Base-by-base conservation (phyloP, 1,140 invertebrate species). In the Brachionus asplanchnoidis region DNA sequence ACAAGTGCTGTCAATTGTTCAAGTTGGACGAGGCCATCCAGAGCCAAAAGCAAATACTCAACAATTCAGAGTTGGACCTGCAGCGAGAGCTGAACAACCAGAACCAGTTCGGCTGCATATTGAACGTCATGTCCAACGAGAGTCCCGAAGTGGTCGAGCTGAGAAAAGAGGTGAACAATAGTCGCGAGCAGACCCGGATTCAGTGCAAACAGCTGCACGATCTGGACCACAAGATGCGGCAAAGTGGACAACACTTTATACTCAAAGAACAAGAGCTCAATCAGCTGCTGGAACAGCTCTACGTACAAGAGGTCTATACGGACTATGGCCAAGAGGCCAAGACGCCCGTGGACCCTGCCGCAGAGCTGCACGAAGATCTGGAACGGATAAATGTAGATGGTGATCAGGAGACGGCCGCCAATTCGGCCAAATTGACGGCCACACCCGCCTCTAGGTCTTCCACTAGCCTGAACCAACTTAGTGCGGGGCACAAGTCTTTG, bases 141-240 rank as follows among this genome's bases (percentile, higher is more conserved):
- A 12, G n/a, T 65, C 79, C 79, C 2, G 82, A 84, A 44, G 32
- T 70, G 26, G 7, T 70, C 12, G 26, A 53, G 46, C 26, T 84
- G 2, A 46, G 60, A 11, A 84, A 84, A 32, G 42, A 68, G 11
- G 60, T 84, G 9, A 68, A 84, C 36, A 20, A 46, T 20, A 84
- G 82, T 28, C 20, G 82, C 17, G 82, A 84, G 53, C 42, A 68
- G 28, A 68, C 82, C 23, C n/a, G 82, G 36, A 53, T 84, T 12
- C 82, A 84, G n/a, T 84, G 60, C 32, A 84, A 84, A 53, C 42
- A 73, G 70, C 40, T 84, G 65, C 82, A 84, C 44, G 82, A 84
- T 84, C 68, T 84, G 23, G 82, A 84, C 46, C 53, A 46, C 8
- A 82, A 44, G 36, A 82, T 82, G 79, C 66, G 79, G 40, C 79